Evolutionary conservation across 2,797 vertebrate species (phyloP), one percentile per base, ranked within the genome.

Genomic region (Otolemur crassicaudatus): DNA sequence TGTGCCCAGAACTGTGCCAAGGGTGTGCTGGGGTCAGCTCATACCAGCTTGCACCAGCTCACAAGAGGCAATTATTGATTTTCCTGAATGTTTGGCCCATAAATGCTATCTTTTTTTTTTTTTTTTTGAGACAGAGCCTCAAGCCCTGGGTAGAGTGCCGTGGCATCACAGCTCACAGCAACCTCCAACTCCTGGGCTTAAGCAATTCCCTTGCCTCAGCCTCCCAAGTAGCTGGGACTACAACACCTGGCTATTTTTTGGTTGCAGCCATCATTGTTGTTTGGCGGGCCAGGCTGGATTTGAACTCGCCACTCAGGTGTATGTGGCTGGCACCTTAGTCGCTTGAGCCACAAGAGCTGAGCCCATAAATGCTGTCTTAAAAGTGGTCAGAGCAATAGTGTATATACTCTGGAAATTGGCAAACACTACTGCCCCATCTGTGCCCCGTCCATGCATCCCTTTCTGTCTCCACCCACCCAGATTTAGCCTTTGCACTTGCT

Each of bases 381-480:
- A 37, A 56, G 12, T 11, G 61, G 53, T 23, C 5, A 0, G 0
- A 1, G 92, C 5, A 9, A 67, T n/a, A 20, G 56, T 22, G 4
- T n/a, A 75, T 27, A 16, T 2, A 27, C 53, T 16, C 27, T 0
- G 22, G 86, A 87, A 75, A 27, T 2, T 5, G 85, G 63, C 85
- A 27, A 31, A 31, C 0, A 3, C 8, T 1, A 3, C 19, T 1
- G n/a, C 34, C 81, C 23, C 1, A 20, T 43, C 85, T 2, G 27
- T 1, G 9, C 11, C 40, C 70, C 29, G 5, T 31, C 61, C 3
- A 0, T 2, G 3, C 1, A 0, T 22, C n/a, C 5, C 9, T 19
- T 27, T 43, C 25, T 0, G 29, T 29, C 25, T 3, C n/a, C 16
- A 27, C 14, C 53, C 0, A 0, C 11, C 23, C 23, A 0, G 31